A percentile compares a stretch with the other conserved stretches of the same genome.
Conservation (phyloP, 2,797 vertebrate species). For the Chrosomus eos region DNA sequence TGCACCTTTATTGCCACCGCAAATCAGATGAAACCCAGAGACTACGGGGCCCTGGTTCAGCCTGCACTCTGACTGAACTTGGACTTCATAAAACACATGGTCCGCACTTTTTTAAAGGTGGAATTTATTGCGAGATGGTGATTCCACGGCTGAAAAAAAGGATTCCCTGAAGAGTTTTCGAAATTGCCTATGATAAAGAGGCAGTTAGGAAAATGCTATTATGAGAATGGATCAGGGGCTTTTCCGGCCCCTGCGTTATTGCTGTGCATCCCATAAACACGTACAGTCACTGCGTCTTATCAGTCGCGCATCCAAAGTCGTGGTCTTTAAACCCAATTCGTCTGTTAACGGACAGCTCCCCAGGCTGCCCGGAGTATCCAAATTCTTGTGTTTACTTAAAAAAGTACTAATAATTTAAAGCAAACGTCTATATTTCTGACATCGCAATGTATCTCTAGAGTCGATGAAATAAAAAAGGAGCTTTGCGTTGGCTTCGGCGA, state of each 20-base stretch:
- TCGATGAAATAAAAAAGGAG: conserved; percentile 62
- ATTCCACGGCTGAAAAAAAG: conserved; percentile 87
- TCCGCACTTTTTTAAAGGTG: conserved; percentile 77
- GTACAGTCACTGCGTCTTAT: conserved; percentile 69
- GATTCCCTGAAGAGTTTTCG: conserved; percentile 87
- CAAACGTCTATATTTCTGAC: conserved; percentile 65
- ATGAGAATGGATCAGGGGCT: conserved; percentile 68
- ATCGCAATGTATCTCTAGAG: conserved; percentile 63
- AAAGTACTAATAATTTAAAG: conserved; percentile 60
- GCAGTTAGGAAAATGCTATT: conserved; percentile 80
- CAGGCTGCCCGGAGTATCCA: conserved; percentile 66
- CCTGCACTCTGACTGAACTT: conserved; percentile 97
- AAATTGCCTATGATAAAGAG: conserved; percentile 88
- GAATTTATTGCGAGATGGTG: conserved; percentile 93
- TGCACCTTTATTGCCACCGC: conserved; percentile 90
- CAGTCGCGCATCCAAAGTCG: conserved; percentile 72
- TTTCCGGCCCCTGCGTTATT: conserved; percentile 65
- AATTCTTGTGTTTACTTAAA: conserved; percentile 63
- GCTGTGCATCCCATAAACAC: conserved; percentile 65
- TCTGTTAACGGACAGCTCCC: conserved; percentile 66
- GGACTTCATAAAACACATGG: conserved; percentile 87
- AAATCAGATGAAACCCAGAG: conserved; percentile 96
- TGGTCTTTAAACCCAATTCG: conserved; percentile 67
- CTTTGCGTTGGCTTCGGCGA: conserved; percentile 64
- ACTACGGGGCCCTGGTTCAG: conserved; percentile 82